phyloP scores from a whole-genome alignment of 1,140 invertebrate species.

The Calephelis virginiensis region DNA sequence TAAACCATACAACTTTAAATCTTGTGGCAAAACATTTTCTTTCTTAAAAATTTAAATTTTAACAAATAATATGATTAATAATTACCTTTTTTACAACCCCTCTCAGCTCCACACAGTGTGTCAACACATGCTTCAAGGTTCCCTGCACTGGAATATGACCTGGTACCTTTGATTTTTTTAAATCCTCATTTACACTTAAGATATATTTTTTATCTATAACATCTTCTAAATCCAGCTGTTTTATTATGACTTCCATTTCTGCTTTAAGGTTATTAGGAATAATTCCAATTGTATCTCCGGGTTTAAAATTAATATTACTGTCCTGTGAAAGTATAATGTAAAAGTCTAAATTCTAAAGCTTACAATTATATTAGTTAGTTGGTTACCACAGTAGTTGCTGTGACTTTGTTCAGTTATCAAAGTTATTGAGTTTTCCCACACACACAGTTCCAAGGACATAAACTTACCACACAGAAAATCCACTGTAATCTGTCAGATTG shows the following conservation, averaged over 20 bases:
- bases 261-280: constrained; percentile 45
- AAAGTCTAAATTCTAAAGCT: no score
- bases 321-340: constrained; percentile 39
- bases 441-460: no score
- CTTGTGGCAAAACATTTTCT: no score
- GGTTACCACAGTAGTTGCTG: no score
- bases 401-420: no score
- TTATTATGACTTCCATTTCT: constrained; percentile 46
- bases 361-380: no score
- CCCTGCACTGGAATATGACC: constrained; percentile 61
- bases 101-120: constrained; percentile 66
- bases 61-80: no score
- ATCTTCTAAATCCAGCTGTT: constrained; percentile 38
- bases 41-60: no score
- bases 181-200: constrained; percentile 31
- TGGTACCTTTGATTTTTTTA: constrained; percentile 53
- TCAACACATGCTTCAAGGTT: constrained; percentile 62
- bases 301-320: constrained; percentile 49
- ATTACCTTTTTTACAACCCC: constrained; percentile 71
- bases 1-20: no score
- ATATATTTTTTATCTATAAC: constrained; percentile 39
- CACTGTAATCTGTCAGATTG: no score
- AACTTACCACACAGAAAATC: no score
- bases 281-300: constrained; percentile 60
- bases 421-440: no score